These are phyloP conservation scores for Phoeniculus purpureus DNA, from an alignment of 2,797 vertebrate species.

Conservation along the genomic window DNA sequence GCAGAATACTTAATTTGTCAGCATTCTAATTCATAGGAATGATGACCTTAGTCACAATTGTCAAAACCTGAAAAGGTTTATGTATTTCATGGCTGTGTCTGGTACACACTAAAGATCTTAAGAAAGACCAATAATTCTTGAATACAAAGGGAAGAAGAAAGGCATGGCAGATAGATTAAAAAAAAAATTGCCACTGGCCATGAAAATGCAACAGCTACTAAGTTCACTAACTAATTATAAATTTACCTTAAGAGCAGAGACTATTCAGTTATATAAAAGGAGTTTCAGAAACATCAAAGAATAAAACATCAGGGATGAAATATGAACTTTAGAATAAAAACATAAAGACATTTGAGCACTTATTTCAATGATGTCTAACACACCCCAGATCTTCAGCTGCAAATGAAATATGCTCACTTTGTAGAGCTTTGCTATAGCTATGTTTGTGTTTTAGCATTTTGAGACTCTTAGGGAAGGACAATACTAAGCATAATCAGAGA, in stretches of 20 bases:
- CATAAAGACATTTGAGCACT: neutral
- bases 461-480: neutral
- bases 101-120: neutral
- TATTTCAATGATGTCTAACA: neutral
- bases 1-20: neutral
- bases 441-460: neutral
- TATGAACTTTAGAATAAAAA: neutral
- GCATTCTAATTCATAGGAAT: neutral
- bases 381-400: neutral
- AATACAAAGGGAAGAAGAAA: neutral
- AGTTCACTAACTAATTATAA: neutral
- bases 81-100: neutral
- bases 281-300: neutral
- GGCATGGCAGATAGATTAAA: neutral
- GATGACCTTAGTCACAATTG: neutral
- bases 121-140: neutral
- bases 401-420: neutral
- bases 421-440: neutral
- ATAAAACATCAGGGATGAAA: neutral
- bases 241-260: neutral
- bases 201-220: neutral
- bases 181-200: neutral
- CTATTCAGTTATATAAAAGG: neutral
- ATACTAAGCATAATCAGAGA: neutral
- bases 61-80: neutral